A percentile compares a stretch with the other conserved stretches of the same genome.
These are phyloP conservation scores for Sylvicola cinctus DNA, from an alignment of 2,888 invertebrate genomes.

Conservation along the genomic window DNA sequence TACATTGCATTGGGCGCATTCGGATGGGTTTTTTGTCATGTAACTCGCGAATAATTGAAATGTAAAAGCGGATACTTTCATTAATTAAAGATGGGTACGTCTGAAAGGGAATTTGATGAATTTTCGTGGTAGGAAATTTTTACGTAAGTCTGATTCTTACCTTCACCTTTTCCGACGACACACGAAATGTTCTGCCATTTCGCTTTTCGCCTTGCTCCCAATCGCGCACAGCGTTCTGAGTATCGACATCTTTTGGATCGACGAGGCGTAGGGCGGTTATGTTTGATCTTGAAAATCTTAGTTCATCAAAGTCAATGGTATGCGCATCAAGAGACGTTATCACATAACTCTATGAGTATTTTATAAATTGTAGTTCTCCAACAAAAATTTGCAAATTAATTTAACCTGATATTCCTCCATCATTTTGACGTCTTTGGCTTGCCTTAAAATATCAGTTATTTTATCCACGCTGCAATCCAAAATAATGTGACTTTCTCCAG, in stretches of 20 bases:
- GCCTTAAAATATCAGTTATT: conserved; percentile 39
- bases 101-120: conserved; percentile 20
- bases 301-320: conserved; percentile 27
- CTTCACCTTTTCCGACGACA: conserved; percentile 15
- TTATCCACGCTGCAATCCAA: conserved; percentile 54
- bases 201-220: conserved; percentile 22
- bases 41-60: conserved; percentile 26
- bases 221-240: conserved; percentile 21
- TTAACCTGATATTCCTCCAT: conserved; percentile 54
- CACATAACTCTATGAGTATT: conserved; percentile 35
- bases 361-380: too few relatives aligned
- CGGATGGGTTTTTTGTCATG: neutral
- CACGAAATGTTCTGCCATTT: conserved; percentile 15
- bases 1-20: conserved; percentile 6
- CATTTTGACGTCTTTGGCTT: conserved; percentile 65
- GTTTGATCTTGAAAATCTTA: conserved; percentile 22
- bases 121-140: neutral
- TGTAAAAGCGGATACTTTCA: conserved; percentile 46
- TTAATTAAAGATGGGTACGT: conserved; percentile 44
- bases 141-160: conserved; percentile 6
- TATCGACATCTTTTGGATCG: conserved; percentile 21
- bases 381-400: conserved; percentile 10
- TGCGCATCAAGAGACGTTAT: conserved; percentile 28
- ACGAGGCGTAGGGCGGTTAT: conserved; percentile 21
- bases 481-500: conserved; percentile 49